Conservation (phyloP, 2,888 invertebrate species). For the Xestia ashworthii region DNA sequence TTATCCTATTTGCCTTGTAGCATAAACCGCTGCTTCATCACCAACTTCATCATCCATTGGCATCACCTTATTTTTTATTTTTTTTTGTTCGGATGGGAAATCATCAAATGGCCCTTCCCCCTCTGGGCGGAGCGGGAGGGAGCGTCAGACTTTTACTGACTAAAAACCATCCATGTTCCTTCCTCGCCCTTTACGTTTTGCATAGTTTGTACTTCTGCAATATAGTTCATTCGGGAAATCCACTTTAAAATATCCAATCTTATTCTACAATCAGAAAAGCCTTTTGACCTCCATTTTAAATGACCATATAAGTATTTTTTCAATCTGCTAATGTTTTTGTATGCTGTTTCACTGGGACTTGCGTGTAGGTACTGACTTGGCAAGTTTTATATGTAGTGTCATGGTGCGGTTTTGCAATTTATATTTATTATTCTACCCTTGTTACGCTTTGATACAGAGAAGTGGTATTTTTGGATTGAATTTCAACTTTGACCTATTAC, state of each 20-base stretch:
- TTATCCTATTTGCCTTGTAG: background rate
- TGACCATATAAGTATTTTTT: conserved; percentile 39
- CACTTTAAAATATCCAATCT: background rate
- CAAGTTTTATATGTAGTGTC: conserved; percentile 28
- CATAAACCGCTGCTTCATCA: background rate
- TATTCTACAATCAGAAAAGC: background rate
- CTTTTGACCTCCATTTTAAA: conserved; percentile 19
- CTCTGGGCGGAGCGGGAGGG: too few relatives aligned
- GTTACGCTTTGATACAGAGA: background rate
- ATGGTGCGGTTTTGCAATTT: conserved; percentile 21
- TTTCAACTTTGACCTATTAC: background rate
- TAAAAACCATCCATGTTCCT: too few relatives aligned
- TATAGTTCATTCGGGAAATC: background rate
- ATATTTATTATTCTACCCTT: background rate
- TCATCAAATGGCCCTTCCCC: too few relatives aligned
- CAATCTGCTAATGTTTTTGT: conserved; percentile 54
- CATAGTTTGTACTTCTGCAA: background rate
- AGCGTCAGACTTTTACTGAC: too few relatives aligned
- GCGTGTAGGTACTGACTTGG: conserved; percentile 35
- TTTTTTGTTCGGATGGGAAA: too few relatives aligned
- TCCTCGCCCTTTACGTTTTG: too few relatives aligned
- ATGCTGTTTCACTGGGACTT: conserved; percentile 11
- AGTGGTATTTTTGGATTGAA: background rate
- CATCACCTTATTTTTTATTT: too few relatives aligned
- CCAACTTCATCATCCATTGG: background rate